These are phyloP conservation scores for Halcyon leucocephala DNA, from an alignment of 2,797 vertebrate species.

Conservation along the genomic window DNA sequence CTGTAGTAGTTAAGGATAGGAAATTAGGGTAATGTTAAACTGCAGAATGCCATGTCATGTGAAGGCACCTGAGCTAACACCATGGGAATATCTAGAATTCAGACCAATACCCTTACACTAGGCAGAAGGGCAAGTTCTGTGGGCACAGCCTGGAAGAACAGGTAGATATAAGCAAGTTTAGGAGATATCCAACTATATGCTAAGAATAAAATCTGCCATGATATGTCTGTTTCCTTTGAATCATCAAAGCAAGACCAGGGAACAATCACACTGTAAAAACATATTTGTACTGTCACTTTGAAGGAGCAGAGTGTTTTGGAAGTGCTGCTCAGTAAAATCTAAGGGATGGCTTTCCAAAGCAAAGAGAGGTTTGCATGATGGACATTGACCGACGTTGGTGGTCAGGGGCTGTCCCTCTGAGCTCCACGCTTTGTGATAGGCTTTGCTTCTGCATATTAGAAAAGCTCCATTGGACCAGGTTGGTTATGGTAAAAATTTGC, in stretches of 20 bases:
- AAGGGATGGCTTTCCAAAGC: neutral
- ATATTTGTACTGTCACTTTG: neutral
- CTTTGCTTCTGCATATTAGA: neutral
- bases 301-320: neutral
- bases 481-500: neutral
- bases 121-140: neutral
- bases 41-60: neutral
- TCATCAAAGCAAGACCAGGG: neutral
- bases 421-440: neutral
- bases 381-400: accelerated
- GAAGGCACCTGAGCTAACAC: neutral
- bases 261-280: neutral
- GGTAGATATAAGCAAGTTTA: neutral
- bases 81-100: neutral
- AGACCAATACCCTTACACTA: neutral
- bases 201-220: neutral
- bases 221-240: neutral
- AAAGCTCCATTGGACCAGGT: neutral
- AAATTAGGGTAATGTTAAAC: neutral
- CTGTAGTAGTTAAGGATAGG: neutral
- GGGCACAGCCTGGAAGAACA: neutral
- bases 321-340: neutral
- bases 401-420: neutral
- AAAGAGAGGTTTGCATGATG: neutral
- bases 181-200: neutral